Conservation (phyloP, 2,113 vertebrate species). For the Toxostoma redivivum region DNA sequence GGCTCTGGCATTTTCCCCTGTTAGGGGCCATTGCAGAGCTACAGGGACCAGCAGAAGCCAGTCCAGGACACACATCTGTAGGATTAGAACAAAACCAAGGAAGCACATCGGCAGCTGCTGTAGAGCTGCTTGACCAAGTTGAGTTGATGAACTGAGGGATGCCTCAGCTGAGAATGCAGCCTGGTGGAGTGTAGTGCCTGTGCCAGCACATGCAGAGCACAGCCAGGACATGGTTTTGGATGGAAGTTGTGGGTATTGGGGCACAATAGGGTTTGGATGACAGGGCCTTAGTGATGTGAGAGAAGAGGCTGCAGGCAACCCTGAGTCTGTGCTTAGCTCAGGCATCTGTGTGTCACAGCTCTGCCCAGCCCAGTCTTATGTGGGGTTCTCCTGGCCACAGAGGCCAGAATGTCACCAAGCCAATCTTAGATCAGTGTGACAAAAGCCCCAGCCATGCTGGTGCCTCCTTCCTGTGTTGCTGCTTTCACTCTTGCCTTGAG, state of each 20-base stretch:
- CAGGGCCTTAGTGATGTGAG: background rate
- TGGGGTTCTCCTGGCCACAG: background rate
- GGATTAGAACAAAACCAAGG: background rate
- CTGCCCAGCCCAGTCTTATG: background rate
- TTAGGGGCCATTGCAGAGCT: background rate
- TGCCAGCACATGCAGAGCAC: rapidly evolving
- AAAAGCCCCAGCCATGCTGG: background rate
- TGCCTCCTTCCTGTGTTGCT: background rate
- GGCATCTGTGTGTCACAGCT: background rate
- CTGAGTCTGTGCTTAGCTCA: background rate
- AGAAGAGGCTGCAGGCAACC: background rate
- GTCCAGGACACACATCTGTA: background rate
- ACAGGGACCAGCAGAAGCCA: background rate
- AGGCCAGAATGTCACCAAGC: background rate
- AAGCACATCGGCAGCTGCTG: background rate
- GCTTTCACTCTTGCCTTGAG: background rate
- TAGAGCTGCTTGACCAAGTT: background rate
- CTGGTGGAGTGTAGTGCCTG: background rate
- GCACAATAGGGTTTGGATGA: rapidly evolving
- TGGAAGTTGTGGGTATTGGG: rapidly evolving
- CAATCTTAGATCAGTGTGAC: background rate
- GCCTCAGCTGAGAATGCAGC: background rate
- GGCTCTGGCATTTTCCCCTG: background rate
- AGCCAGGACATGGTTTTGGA: background rate
- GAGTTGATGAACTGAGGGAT: background rate